phyloP scores from a whole-genome alignment of 1,140 invertebrate species.

The Rhagoletis zephyria region DNA sequence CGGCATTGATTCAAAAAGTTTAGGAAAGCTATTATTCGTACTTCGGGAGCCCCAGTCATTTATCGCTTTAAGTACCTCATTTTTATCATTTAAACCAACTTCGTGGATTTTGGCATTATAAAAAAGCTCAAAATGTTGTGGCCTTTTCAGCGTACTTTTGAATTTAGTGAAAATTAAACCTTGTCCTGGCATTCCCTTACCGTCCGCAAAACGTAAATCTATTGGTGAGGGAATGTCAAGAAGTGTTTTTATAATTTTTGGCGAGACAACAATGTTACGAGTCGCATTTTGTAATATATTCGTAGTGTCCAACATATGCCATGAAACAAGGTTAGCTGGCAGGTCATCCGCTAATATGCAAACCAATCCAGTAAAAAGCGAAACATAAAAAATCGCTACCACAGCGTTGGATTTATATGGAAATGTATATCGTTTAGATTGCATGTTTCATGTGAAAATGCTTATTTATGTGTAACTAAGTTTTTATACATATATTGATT shows the following conservation, averaged over 20 bases:
- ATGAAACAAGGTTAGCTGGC: background rate
- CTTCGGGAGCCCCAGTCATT: no score
- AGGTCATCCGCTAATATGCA: background rate
- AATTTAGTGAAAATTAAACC: background rate
- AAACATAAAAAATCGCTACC: constrained; percentile 71
- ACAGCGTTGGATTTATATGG: constrained; percentile 66
- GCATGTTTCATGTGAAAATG: constrained; percentile 71
- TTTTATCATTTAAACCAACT: background rate
- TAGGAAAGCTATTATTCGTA: background rate
- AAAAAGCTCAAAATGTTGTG: background rate
- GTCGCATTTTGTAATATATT: background rate
- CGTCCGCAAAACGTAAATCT: background rate
- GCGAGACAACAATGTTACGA: background rate
- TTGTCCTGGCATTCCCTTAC: background rate
- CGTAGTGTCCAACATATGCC: background rate
- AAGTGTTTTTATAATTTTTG: background rate
- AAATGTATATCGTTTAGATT: constrained; percentile 80
- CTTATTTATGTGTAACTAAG: background rate
- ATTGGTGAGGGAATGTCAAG: background rate
- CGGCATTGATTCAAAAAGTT: background rate
- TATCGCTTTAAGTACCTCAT: background rate
- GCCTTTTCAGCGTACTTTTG: background rate
- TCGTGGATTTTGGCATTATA: background rate
- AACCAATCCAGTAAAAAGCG: constrained; percentile 53
- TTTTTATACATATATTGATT: no score